phyloP scores from a whole-genome alignment of 2,888 invertebrate species.

The Thymelicus acteon region DNA sequence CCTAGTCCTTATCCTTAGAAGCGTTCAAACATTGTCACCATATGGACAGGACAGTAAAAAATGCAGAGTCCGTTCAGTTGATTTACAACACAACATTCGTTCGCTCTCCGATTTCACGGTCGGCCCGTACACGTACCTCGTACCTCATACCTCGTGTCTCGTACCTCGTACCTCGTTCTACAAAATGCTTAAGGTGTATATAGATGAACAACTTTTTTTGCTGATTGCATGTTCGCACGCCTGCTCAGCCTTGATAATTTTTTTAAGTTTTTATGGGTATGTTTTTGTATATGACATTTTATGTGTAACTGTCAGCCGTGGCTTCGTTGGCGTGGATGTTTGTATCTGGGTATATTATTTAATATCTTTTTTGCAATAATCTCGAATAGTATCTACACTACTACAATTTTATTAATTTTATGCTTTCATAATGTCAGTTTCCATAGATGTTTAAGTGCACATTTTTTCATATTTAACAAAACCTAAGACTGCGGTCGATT shows the following conservation, averaged over 20 bases:
- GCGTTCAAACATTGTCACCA: conserved; percentile 45
- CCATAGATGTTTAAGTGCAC: too few relatives aligned
- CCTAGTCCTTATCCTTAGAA: conserved; percentile 13
- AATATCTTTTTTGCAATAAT: too few relatives aligned
- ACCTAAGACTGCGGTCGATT: too few relatives aligned
- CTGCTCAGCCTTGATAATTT: conserved; percentile 10
- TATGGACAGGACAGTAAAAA: conserved; percentile 58
- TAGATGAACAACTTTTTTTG: conserved; percentile 22
- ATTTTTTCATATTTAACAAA: too few relatives aligned
- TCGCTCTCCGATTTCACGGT: conserved; percentile 62
- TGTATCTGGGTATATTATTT: not conserved
- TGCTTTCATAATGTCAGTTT: too few relatives aligned
- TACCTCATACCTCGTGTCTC: too few relatives aligned
- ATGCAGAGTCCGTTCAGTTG: conserved; percentile 57
- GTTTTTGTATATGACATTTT: conserved; percentile 1
- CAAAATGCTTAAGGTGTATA: conserved; percentile 19
- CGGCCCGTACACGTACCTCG: conserved; percentile 44
- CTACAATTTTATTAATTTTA: too few relatives aligned
- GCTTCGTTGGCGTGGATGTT: not conserved
- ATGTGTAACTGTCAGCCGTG: not conserved
- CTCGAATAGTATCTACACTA: too few relatives aligned
- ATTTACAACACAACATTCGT: conserved; percentile 62
- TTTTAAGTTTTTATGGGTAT: conserved; percentile 6
- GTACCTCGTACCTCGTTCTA: not conserved
- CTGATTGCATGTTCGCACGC: conserved; percentile 12